Conservation (phyloP, 2,888 invertebrate genomes). For the Mythimna ferrago region DNA sequence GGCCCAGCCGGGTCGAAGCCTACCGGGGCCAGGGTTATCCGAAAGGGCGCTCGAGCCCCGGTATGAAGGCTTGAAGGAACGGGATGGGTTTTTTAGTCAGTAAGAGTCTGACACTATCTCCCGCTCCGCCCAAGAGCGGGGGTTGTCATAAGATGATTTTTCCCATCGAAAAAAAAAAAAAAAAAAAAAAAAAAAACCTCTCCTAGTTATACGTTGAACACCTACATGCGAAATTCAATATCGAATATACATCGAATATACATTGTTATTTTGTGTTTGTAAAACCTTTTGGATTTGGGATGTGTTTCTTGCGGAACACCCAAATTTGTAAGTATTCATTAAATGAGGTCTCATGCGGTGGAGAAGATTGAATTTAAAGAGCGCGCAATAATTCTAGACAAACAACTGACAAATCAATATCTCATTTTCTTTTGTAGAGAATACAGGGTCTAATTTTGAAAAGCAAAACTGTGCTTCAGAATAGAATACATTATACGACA, state of each 20-base stretch:
- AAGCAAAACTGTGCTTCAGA: background rate
- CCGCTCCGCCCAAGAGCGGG: no score
- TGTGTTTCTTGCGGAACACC: background rate
- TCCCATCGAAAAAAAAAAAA: no score
- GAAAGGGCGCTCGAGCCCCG: no score
- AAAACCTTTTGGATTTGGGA: background rate
- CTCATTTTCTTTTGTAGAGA: background rate
- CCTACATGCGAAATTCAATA: constrained; percentile 16
- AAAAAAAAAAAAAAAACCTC: no score
- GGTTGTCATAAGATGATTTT: no score
- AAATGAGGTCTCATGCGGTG: background rate
- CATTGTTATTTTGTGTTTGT: background rate
- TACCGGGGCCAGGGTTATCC: no score
- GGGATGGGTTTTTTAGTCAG: no score
- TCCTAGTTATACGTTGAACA: constrained; percentile 22
- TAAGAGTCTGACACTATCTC: no score
- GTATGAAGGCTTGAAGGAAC: no score
- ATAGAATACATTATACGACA: background rate
- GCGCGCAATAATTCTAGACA: background rate
- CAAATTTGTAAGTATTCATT: background rate
- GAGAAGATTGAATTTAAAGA: background rate
- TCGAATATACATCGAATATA: background rate
- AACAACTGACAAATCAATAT: background rate
- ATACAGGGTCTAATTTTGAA: background rate
- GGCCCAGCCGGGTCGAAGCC: no score